Base-by-base conservation (phyloP, 2,888 invertebrate species). In the Gymnocheta viridis region DNA sequence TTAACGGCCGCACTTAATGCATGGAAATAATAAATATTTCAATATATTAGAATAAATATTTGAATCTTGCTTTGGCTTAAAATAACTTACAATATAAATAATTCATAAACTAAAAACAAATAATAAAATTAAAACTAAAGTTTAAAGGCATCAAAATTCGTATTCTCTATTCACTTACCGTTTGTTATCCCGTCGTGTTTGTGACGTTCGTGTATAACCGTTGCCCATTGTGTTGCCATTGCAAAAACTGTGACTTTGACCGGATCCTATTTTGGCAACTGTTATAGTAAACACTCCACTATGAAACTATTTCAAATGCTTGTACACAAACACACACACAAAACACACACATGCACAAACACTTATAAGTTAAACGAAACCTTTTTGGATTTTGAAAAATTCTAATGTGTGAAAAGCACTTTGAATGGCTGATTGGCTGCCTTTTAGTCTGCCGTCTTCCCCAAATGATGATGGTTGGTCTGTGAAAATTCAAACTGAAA, bases 201-300 rank as follows among this genome's bases (percentile, higher is more conserved):
- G 91, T 89, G 92, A 91, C 87, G 91, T 91, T 92, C 93, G 92
- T 92, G 90, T 91, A 87, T 91, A 89, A 91, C 92, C 90, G 88
- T 91, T 89, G 88, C 91, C 91, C 93, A 93, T 89, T 89, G 91
- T 91, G 87, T 93, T 92, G 90, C 93, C 92, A 90, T 92, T 92
- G 91, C 92, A 92, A 86, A 92, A 90, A 87, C 92, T 92, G 88
- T 91, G 91, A 91, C 93, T 93, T 87, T 93, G 93, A 90, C 92
- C 93, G 87, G 93, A 92, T 91, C 94, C 94, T 94, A 94, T 94
- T 92, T 93, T 93, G 92, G 90, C 88, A 88, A 85, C 86, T 89
- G 88, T 73, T 88, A 89, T 89, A 87, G 89, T 89, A 87, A 88
- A 77, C 19, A 51, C 54, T 47, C 73, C 84, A 78, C 84, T 41